Evolutionary conservation across 2,888 invertebrate genomes (phyloP).

Genomic region (Torymus tubicola): DNA sequence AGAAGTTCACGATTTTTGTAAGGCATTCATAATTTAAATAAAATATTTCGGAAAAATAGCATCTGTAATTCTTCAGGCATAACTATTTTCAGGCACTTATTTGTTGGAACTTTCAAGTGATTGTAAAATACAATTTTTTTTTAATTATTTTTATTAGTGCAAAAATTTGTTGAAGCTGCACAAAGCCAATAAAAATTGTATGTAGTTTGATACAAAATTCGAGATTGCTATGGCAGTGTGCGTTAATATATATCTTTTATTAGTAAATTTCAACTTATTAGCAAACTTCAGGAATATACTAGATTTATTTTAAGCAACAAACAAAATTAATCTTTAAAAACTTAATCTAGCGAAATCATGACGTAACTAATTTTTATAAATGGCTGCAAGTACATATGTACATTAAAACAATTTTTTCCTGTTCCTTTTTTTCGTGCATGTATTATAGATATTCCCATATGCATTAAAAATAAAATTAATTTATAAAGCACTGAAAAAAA

Average conservation of each 20-base stretch:
- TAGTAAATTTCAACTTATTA: neutral
- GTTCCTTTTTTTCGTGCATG: no score
- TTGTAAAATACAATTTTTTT: neutral
- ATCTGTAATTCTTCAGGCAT: neutral
- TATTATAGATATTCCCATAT: no score
- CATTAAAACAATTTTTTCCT: no score
- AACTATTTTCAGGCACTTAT: constrained; percentile 35
- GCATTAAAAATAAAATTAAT: no score
- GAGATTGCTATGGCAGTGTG: constrained; percentile 22
- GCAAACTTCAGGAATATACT: neutral
- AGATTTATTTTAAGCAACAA: neutral
- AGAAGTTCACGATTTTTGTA: constrained; percentile 31
- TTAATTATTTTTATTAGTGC: neutral
- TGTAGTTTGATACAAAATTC: constrained; percentile 9
- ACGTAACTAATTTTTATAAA: neutral
- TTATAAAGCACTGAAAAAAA: no score
- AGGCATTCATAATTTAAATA: neutral
- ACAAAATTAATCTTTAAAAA: constrained; percentile 16
- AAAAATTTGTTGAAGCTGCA: neutral
- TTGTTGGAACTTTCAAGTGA: neutral
- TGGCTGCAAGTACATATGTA: no score
- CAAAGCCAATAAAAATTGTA: neutral
- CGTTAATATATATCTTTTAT: neutral
- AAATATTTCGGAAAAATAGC: neutral
- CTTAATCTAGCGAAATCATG: neutral